Conservation (phyloP, 2,888 invertebrate species). For the Mystacides longicornis region DNA sequence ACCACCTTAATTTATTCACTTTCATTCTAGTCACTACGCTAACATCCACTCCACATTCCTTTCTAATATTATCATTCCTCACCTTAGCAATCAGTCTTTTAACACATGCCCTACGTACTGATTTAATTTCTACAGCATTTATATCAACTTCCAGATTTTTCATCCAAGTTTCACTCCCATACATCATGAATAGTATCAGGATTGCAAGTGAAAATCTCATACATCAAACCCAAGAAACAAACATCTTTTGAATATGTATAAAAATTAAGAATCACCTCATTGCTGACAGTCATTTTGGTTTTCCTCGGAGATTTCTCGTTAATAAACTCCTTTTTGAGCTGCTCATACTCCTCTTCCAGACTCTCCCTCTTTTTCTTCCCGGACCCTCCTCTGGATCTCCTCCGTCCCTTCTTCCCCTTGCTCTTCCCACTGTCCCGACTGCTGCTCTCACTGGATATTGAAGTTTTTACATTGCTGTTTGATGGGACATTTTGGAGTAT, state of each 20-base stretch:
- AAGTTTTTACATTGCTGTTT: not conserved
- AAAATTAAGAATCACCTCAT: not conserved
- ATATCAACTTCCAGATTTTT: too few species aligned
- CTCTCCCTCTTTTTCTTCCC: conserved; percentile 7
- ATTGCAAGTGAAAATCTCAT: too few species aligned
- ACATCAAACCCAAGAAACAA: not conserved
- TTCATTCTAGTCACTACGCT: too few species aligned
- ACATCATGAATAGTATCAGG: too few species aligned
- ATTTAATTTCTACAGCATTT: too few species aligned
- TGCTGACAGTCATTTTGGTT: not conserved
- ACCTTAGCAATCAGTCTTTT: too few species aligned
- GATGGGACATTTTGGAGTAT: not conserved
- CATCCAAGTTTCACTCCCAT: too few species aligned
- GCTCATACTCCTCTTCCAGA: conserved; percentile 16
- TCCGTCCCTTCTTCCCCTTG: conserved; percentile 11
- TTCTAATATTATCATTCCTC: too few species aligned
- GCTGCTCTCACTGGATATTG: not conserved
- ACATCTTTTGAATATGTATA: not conserved
- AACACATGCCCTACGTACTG: too few species aligned
- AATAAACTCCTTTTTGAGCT: conserved; percentile 18
- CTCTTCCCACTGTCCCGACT: conserved; percentile 7
- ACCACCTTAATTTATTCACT: too few species aligned
- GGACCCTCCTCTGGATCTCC: conserved; percentile 1
- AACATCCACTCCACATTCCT: too few species aligned
- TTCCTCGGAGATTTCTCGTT: conserved; percentile 11